Conservation (phyloP, 2,113 vertebrate genomes). For the Pristiophorus japonicus region DNA sequence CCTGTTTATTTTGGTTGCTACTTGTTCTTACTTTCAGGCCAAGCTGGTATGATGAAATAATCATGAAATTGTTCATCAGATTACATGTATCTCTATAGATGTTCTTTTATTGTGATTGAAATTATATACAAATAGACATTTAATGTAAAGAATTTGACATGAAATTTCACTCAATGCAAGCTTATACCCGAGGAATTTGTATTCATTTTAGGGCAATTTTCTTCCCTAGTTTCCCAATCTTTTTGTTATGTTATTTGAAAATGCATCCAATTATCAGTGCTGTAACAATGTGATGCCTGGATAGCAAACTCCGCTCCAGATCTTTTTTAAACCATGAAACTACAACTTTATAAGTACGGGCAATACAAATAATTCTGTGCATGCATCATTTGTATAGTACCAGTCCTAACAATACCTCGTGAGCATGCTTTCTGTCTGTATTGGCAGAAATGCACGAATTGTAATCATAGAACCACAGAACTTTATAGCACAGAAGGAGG, state of each 20-base stretch:
- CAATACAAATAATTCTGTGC: neutral
- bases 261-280: no score
- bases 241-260: neutral
- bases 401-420: neutral
- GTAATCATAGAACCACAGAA: neutral
- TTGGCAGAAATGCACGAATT: neutral
- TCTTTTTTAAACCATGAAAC: neutral
- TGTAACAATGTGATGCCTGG: neutral
- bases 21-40: neutral
- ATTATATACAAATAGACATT: neutral
- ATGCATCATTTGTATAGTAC: neutral
- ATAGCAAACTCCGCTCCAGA: neutral
- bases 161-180: neutral
- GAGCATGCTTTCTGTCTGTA: neutral
- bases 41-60: no score
- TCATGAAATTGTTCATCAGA: neutral
- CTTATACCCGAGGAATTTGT: neutral
- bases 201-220: neutral
- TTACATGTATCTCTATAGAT: neutral
- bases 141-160: no score
- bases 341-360: no score
- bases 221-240: neutral
- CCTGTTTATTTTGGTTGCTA: neutral
- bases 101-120: neutral
- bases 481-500: no score